phyloP scores from a whole-genome alignment of 2,888 invertebrate genomes.

The Bellardia pandia region DNA sequence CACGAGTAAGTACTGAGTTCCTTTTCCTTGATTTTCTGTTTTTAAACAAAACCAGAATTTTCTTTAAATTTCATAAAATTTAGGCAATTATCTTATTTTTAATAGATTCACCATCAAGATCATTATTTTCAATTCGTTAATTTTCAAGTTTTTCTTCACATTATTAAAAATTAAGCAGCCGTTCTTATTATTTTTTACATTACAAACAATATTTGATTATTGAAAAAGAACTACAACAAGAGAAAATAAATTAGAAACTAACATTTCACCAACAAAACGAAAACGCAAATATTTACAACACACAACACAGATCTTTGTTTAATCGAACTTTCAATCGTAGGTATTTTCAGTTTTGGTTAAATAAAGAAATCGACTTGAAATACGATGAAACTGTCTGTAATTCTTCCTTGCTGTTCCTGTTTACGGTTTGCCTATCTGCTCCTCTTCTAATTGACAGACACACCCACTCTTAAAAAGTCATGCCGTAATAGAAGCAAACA shows the following conservation, averaged over 20 bases:
- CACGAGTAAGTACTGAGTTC: too few relatives aligned
- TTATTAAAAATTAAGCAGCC: too few relatives aligned
- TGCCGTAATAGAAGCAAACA: not conserved
- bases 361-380: constrained; percentile 51
- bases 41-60: too few relatives aligned
- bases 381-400: constrained; percentile 60
- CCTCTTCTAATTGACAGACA: constrained; percentile 57
- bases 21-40: too few relatives aligned
- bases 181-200: too few relatives aligned
- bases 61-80: too few relatives aligned
- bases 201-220: too few relatives aligned
- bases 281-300: constrained; percentile 14
- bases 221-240: too few relatives aligned
- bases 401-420: not conserved
- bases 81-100: too few relatives aligned
- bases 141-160: too few relatives aligned
- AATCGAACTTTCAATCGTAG: constrained; percentile 73
- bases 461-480: constrained; percentile 61
- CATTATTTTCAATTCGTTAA: too few relatives aligned
- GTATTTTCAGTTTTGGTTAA: constrained; percentile 81
- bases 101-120: too few relatives aligned
- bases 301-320: constrained; percentile 13
- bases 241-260: not conserved
- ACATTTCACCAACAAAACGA: constrained; percentile 14
- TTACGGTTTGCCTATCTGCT: not conserved